Evolutionary conservation across 2,113 vertebrate species (phyloP), one percentile per base, ranked within the genome.

Genomic region (Leuciscus idus): DNA sequence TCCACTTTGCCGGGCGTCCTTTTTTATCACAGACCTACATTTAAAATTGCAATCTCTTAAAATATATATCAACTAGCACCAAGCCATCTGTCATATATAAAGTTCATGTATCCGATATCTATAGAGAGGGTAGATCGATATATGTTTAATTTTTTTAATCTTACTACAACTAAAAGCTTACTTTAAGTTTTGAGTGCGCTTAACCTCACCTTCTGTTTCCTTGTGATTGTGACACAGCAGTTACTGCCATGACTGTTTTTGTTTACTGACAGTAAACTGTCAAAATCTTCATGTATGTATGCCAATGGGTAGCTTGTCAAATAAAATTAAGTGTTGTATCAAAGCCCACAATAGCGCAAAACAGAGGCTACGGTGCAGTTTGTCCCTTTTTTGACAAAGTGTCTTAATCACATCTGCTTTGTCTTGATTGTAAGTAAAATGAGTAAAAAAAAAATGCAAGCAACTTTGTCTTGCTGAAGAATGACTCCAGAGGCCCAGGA

Each of bases 71-170:
- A 66, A 75, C 81, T 86, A 33, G 39, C 59, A 84, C 50, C 70
- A 70, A 88, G 78, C 86, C 73, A 85, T 81, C 46, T 78, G 81
- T 86, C 86, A 70, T 87, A 55, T 28, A 77, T 11, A 78, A 85
- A 81, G n/a, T 43, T 4, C 1, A 6, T 66, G 48, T 26, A 50
- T 61, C 55, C 33, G 17, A 84, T 77, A 82, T 89, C 85, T 78
- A 59, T 46, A 81, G 68, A 85, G 62, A 81, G 39, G 30, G 75
- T 61, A 81, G 82, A 28, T 15, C 3, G 2, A 9, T 1, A 9
- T 55, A 19, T 68, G 6, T 66, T 68, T 19, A 19, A 26, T 76
- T 4, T 30, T 73, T 23, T 61, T 28, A 61, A 17, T 5, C 6
- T 12, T 52, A 43, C 43, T 43, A 9, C 43, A 43, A 10, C 43